Base-by-base conservation (phyloP, 2,113 vertebrate species). In the Cygnus buccinator region DNA sequence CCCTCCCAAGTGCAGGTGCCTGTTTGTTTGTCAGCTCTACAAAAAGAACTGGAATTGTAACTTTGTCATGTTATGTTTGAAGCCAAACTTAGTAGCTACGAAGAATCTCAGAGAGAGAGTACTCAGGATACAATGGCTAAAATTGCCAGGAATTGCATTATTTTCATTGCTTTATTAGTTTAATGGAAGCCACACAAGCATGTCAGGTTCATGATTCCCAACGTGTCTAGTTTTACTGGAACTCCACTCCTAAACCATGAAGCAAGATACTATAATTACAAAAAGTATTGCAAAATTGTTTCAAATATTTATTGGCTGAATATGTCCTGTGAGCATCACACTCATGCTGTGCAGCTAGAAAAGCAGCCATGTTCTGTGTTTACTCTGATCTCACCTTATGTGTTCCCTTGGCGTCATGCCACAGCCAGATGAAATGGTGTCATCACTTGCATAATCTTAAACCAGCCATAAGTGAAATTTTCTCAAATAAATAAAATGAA, bases 231-330 rank as follows among this genome's bases (percentile, higher is more conserved):
- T 93, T 93, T 77, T 71, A 74, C 76, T 37, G 59, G 79, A 81
- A 77, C 73, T 71, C 61, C 68, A 63, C 70, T 83, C 77, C 68
- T 65, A 44, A 90, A 90, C 43, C 20, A 23, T 55, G 61, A 81
- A 57, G 80, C 89, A 95, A 93, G 68, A 71, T 55, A 78, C n/a
- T 72, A 23, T 59, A 80, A 92, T 92, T 90, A 75, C 52, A 87
- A 39, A 71, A 90, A 50, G 73, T 10, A 17, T 92, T 95, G 86
- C 80, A 94, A 93, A 75, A 57, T 18, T 29, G 41, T 84, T 89
- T 81, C 22, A 66, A 50, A 5, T 73, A 59, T 33, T 94, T 75
- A 18, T 25, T 65, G 75, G 19, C 16, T 70, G 88, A 39, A n/a
- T 41, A 44, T 41, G 54, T 37, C 26, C 23, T 18, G 20, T 5